phyloP scores from a whole-genome alignment of 2,797 vertebrate genomes.

The Acanthis flammea region DNA sequence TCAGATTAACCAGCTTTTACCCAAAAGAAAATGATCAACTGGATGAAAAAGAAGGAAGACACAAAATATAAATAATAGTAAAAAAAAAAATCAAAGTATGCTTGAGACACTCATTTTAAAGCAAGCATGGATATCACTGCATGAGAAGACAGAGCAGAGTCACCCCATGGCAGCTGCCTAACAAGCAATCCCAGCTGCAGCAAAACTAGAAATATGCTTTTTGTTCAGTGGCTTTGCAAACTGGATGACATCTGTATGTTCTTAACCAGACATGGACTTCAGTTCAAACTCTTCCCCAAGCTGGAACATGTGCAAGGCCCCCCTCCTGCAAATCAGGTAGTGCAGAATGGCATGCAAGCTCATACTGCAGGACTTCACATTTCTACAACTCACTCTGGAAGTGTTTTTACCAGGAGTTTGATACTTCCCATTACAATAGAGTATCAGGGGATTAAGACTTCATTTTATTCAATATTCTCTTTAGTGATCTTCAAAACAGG shows the following conservation, averaged over 20 bases:
- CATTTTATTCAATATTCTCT: neutral
- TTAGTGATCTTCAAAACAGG: neutral
- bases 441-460: neutral
- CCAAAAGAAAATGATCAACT: neutral
- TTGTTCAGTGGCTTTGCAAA: neutral
- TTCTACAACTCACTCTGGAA: neutral
- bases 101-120: neutral
- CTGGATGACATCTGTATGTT: neutral
- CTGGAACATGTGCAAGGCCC: neutral
- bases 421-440: neutral
- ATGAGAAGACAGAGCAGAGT: fast-evolving
- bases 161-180: neutral
- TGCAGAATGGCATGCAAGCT: neutral
- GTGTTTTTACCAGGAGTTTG: neutral
- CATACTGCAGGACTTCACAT: neutral
- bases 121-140: neutral
- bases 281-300: neutral
- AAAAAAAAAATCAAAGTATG: neutral
- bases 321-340: neutral
- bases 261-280: neutral
- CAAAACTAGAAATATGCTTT: neutral
- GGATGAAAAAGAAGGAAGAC: neutral
- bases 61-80: neutral
- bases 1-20: neutral
- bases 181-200: neutral